Conservation (phyloP, 2,113 vertebrate genomes). For the Thamnophis sirtalis region DNA sequence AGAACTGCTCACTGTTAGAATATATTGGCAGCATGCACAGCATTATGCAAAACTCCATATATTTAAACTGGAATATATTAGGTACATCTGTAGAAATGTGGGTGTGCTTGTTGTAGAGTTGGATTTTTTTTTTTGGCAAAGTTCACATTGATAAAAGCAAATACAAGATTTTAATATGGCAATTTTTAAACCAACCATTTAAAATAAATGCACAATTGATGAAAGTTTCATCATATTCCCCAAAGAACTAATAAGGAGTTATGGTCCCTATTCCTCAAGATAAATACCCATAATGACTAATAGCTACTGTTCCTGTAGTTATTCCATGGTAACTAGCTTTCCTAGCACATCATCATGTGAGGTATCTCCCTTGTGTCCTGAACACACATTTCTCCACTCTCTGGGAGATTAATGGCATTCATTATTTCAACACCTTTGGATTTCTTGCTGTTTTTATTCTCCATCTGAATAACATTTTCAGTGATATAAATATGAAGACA, state of each 20-base stretch:
- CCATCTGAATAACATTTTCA: neutral
- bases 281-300: neutral
- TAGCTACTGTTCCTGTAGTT: neutral
- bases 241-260: neutral
- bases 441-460: neutral
- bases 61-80: neutral
- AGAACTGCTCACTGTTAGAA: neutral
- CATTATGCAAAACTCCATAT: neutral
- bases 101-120: neutral
- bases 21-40: neutral
- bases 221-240: slow-evolving; percentile 11
- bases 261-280: neutral
- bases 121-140: neutral
- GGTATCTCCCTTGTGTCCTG: neutral
- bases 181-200: neutral
- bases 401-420: neutral
- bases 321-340: neutral
- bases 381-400: neutral
- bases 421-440: neutral
- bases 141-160: neutral
- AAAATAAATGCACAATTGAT: neutral
- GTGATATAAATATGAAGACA: neutral
- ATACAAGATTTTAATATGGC: neutral
- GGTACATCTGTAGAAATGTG: neutral
- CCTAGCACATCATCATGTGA: neutral